These are phyloP conservation scores for Xyliphius kryptos DNA, from an alignment of 2,113 vertebrate species.

Conservation along the genomic window DNA sequence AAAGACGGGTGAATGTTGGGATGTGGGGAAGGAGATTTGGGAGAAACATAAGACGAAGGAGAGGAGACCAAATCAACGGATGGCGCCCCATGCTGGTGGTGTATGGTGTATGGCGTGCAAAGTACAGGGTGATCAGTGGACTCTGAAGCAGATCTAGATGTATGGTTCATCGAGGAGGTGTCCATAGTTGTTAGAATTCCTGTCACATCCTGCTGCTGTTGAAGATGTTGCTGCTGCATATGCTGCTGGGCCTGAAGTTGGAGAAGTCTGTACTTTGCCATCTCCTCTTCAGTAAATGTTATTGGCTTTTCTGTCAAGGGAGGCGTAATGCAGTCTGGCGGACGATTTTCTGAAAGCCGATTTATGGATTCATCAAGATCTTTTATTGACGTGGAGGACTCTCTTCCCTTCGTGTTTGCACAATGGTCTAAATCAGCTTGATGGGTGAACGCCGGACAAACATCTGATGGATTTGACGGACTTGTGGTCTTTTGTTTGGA, in stretches of 20 bases:
- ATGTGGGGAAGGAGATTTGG: conserved; percentile 72
- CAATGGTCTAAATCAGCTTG: background rate
- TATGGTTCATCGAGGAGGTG: conserved; percentile 29
- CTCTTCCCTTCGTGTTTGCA: conserved; percentile 4
- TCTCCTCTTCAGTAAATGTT: conserved; percentile 89
- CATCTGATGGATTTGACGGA: background rate
- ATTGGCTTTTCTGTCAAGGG: conserved; percentile 74
- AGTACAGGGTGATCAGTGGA: conserved; percentile 30
- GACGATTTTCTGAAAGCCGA: no score
- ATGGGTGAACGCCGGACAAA: background rate
- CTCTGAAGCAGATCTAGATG: conserved; percentile 49
- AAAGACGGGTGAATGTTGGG: conserved; percentile 69
- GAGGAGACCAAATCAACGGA: conserved; percentile 61
- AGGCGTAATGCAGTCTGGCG: no score
- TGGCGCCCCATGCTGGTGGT: conserved; percentile 76
- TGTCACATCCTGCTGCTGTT: conserved; percentile 67
- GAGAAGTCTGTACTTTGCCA: conserved; percentile 89
- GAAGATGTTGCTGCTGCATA: conserved; percentile 80
- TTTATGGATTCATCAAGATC: no score
- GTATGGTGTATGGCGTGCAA: conserved; percentile 67
- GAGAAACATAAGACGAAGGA: conserved; percentile 55
- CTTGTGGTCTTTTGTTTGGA: background rate
- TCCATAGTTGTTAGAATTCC: conserved; percentile 50
- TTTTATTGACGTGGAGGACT: no score
- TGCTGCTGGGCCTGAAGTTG: conserved; percentile 94